Conservation (phyloP, 2,113 vertebrate genomes). For the Thamnophis sirtalis region DNA sequence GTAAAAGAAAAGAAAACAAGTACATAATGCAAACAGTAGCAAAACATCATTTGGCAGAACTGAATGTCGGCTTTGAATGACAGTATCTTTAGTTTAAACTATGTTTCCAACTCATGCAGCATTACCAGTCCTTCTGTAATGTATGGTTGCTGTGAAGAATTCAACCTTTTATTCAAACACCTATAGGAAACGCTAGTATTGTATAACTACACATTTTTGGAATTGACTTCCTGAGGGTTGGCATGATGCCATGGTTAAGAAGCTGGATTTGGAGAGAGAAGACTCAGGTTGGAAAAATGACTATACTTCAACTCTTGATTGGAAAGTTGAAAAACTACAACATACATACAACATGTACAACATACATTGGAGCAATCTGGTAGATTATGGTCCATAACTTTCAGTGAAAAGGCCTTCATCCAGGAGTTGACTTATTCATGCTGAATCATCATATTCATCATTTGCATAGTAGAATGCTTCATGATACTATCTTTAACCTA, state of each 20-base stretch:
- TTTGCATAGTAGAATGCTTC: neutral
- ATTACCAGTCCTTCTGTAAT: neutral
- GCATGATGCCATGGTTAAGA: neutral
- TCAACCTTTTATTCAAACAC: neutral
- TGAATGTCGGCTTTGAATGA: neutral
- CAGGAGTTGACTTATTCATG: neutral
- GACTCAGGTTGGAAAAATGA: neutral
- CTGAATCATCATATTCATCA: neutral
- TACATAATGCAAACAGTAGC: neutral
- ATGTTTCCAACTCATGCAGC: neutral
- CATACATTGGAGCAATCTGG: neutral
- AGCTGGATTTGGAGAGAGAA: neutral
- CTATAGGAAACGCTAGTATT: neutral
- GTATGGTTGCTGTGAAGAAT: neutral
- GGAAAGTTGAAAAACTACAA: neutral
- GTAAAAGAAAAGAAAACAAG: neutral
- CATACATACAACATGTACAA: neutral
- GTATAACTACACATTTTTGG: neutral
- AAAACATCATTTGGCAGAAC: neutral
- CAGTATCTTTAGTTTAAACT: slow-evolving; percentile 9
- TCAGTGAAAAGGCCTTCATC: neutral
- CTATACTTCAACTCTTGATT: neutral
- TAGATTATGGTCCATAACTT: neutral
- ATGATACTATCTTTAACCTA: neutral
- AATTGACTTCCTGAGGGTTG: neutral